Evolutionary conservation across 1,140 invertebrate genomes (phyloP).

Genomic region (Vanessa atalanta): DNA sequence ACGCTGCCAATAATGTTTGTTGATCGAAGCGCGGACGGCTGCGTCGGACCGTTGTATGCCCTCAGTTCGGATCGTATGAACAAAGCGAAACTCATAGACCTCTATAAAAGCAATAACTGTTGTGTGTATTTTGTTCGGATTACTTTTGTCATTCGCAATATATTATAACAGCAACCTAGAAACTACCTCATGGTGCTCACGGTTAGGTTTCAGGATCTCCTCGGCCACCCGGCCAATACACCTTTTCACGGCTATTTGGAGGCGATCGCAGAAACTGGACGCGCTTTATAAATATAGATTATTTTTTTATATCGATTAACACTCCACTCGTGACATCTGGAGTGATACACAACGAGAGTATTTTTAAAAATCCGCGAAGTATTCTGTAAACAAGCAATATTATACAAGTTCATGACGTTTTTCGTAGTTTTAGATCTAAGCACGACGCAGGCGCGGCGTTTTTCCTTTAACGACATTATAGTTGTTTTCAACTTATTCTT

Average conservation of each 20-base stretch:
- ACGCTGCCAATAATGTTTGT: neutral
- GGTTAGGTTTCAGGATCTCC: constrained; percentile 5
- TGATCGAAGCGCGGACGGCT: neutral
- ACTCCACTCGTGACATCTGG: neutral
- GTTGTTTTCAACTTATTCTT: constrained; percentile 5
- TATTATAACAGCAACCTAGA: constrained; percentile 34
- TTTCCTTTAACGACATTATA: neutral
- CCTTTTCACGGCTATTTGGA: neutral
- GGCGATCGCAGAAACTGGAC: constrained; percentile 6
- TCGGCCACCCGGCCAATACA: neutral
- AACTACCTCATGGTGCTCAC: constrained; percentile 39
- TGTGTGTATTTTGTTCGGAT: constrained; percentile 26
- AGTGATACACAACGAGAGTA: neutral
- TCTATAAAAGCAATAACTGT: constrained; percentile 35
- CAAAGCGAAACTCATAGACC: constrained; percentile 31
- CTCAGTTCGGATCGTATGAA: constrained; percentile 2
- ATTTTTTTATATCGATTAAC: constrained; percentile 1
- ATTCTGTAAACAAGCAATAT: constrained; percentile 1
- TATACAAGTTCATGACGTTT: neutral
- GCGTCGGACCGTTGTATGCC: neutral
- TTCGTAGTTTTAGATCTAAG: constrained; percentile 10
- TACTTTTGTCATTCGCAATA: constrained; percentile 9
- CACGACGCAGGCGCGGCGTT: constrained; percentile 9
- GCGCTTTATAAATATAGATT: constrained; percentile 4
- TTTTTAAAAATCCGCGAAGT: neutral